Evolutionary conservation across 2,888 invertebrate genomes (phyloP), one percentile per base, ranked within the genome.

Genomic region (Lasioglossum zephyrum): DNA sequence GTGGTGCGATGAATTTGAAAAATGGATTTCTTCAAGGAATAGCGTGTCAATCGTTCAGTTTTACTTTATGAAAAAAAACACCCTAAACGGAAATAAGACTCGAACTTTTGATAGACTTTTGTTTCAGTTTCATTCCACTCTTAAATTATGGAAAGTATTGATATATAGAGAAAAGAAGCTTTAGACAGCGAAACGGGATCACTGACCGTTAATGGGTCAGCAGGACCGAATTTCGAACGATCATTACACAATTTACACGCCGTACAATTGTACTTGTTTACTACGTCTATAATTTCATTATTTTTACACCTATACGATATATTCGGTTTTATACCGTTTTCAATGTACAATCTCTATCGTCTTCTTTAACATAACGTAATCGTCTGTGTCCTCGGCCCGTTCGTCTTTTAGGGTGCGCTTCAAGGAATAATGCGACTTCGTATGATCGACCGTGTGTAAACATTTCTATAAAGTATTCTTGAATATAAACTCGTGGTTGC

Each of bases 241-340:
- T 87, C 84, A 86, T 84, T 39, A 90, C 79, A 83, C 73, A 77
- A 81, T 79, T 22, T 86, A 91, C 90, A 91, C 86, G 82, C 87
- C 89, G 89, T 92, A 89, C 90, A 90, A 87, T 70, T 84, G 80
- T 91, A 44, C 44, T 44, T n/a, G n/a, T 93, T 93, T 92, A 93
- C 91, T 92, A 92, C 86, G 88, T 89, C 90, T 94, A 70, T 70
- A 91, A 94, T 94, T 94, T 95, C 93, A 93, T 94, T 93, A 93
- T 93, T 95, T 94, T 95, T 94, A 94, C 93, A 94, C 93, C 89
- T 91, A 88, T 92, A 91, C 87, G 89, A 94, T 92, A 90, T 93
- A 92, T 90, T 90, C 87, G 90, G 91, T 92, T 93, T 92, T 94
- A 93, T 90, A 89, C 91, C 90, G 89, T 91, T 93, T 84, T 70